phyloP scores from a whole-genome alignment of 2,888 invertebrate genomes.

The Microchrysa polita region DNA sequence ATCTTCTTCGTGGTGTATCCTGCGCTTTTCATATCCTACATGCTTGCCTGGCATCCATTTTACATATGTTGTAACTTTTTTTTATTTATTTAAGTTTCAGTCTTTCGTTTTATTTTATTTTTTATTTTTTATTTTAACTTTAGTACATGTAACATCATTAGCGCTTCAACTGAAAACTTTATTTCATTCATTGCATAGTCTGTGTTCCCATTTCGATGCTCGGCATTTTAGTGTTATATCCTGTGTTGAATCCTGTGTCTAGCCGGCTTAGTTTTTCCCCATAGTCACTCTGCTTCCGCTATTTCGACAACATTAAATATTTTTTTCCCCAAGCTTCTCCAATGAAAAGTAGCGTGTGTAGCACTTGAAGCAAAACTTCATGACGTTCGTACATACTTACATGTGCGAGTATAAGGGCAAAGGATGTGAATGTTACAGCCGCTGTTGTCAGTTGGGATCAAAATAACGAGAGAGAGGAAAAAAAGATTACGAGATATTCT shows the following conservation, averaged over 20 bases:
- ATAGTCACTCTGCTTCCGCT: not conserved
- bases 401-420: not conserved
- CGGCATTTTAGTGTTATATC: not conserved
- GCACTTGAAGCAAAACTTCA: no score
- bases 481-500: not conserved
- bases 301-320: conserved; percentile 5
- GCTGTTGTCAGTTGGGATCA: conserved; percentile 3
- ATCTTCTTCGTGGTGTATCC: no score
- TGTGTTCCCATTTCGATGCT: not conserved
- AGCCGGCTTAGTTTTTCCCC: not conserved
- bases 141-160: conserved; percentile 40
- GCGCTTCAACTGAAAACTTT: conserved; percentile 31
- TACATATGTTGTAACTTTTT: not conserved
- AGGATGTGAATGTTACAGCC: conserved; percentile 21
- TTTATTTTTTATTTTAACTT: conserved; percentile 31
- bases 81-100: not conserved
- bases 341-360: conserved; percentile 12
- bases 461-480: not conserved
- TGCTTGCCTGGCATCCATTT: not conserved
- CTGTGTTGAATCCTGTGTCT: conserved; percentile 1
- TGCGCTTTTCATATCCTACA: no score
- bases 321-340: not conserved
- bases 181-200: conserved; percentile 34
- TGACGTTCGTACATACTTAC: not conserved
- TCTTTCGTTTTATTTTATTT: not conserved